Base-by-base conservation (phyloP, 2,113 vertebrate genomes). In the Rhinichthys klamathensis region DNA sequence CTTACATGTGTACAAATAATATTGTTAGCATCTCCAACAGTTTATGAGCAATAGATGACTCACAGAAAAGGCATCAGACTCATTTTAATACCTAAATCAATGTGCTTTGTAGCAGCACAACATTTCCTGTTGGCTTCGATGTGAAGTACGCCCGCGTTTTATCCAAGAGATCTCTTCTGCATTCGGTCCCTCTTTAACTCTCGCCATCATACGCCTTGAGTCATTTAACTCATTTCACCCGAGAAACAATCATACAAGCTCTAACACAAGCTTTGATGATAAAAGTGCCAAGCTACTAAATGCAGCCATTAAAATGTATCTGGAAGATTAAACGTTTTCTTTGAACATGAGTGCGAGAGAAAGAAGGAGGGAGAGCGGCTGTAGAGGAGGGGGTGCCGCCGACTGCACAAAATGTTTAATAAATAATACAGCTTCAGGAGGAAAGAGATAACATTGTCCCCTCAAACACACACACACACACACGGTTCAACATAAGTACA, bases 251-350 rank as follows among this genome's bases (percentile, higher is more conserved):
- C n/a, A 51, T 7, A 69, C 27, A 70, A 82, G 61, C 41, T 41
- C 85, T 89, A 80, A 85, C 88, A 80, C 87, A 51, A 23, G 61
- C 93, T 93, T 94, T 93, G 92, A 93, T 94, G 93, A 94, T 93
- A 90, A 93, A 92, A 90, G 89, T 90, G 87, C 88, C 88, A 90
- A 93, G 94, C 91, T 92, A 88, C 90, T 91, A 92, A 92, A 89
- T 89, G 90, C 88, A 83, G 78, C 88, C 92, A 92, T 94, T 93
- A 90, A 92, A 94, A 94, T 92, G 92, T 91, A 94, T 92, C 89
- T 90, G 91, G 90, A 89, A 92, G 93, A 94, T 93, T 90, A 95
- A 94, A 92, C 92, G 91, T 89, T 91, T 81, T 89, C 92, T 92
- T 93, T 94, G 92, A 95, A 95, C 88, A 87, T 81, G 90, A 93